Conservation (phyloP, 2,888 invertebrate species). For the Drosophila affinis region DNA sequence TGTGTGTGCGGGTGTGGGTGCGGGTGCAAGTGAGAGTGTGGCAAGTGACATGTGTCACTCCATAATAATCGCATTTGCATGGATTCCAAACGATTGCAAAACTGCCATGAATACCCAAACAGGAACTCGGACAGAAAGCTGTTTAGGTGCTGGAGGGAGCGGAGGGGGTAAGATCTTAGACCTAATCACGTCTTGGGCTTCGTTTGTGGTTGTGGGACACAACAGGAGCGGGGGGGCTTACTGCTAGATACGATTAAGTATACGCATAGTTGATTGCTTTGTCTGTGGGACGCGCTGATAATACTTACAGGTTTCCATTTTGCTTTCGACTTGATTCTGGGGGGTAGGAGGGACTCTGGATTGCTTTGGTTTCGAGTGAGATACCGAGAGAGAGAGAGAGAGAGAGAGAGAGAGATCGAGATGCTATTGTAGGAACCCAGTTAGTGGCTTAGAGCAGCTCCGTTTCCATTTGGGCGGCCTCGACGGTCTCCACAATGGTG, state of each 20-base stretch:
- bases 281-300: constrained; percentile 54
- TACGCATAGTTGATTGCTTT: constrained; percentile 71
- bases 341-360: constrained; percentile 8
- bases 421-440: constrained; percentile 62
- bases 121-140: constrained; percentile 66
- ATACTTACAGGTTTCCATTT: constrained; percentile 67
- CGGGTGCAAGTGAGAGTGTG: constrained; percentile 37
- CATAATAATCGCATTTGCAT: constrained; percentile 52
- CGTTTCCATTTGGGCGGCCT: constrained; percentile 81
- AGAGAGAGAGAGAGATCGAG: neutral
- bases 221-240: constrained; percentile 30
- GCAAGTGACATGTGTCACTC: constrained; percentile 46
- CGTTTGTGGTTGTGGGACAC: constrained; percentile 11
- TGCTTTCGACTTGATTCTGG: constrained; percentile 8
- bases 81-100: constrained; percentile 15
- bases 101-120: constrained; percentile 51
- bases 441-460: constrained; percentile 73
- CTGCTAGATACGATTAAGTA: constrained; percentile 53
- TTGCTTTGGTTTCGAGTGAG: neutral
- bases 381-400: neutral
- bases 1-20: constrained; percentile 5
- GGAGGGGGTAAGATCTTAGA: constrained; percentile 64
- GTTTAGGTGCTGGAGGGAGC: constrained; percentile 43
- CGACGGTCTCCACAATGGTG: constrained; percentile 77
- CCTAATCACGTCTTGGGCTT: constrained; percentile 69